Percentiles rank a stretch among this genome's conserved stretches.
Evolutionary conservation across 2,113 vertebrate species (phyloP).

Genomic region (Nothobranchius furzeri): DNA sequence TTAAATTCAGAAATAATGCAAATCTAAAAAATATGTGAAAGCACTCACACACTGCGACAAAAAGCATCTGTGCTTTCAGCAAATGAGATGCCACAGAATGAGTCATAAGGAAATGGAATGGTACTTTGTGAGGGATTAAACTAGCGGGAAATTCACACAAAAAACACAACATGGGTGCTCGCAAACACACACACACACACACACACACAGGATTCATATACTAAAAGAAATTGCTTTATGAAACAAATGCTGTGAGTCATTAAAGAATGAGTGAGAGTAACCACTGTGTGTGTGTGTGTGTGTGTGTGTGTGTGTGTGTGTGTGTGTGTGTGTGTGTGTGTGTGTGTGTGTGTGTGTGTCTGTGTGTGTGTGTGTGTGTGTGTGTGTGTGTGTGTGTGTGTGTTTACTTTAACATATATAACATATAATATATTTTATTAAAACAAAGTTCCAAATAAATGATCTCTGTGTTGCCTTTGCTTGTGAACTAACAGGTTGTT

Average conservation of each 20-base stretch:
- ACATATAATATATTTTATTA: too few species aligned
- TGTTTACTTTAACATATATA: neutral
- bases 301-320: conserved; percentile 21
- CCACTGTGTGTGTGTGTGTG: conserved; percentile 20
- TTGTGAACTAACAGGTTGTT: too few species aligned
- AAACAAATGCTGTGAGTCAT: conserved; percentile 45
- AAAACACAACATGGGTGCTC: conserved; percentile 11
- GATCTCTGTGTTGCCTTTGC: neutral
- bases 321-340: conserved; percentile 5
- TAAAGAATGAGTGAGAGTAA: conserved; percentile 52
- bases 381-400: neutral
- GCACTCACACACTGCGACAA: conserved; percentile 5
- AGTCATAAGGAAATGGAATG: conserved; percentile 55
- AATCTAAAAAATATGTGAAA: conserved; percentile 9
- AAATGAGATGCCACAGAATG: conserved; percentile 46
- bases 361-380: conserved; percentile 8
- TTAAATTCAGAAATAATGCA: conserved; percentile 20
- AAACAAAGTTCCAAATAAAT: neutral
- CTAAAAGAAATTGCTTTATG: conserved; percentile 57
- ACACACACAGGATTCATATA: conserved; percentile 44
- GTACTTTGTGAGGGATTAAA: conserved; percentile 57
- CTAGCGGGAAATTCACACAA: conserved; percentile 21
- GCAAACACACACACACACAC: conserved; percentile 23
- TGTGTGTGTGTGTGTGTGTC: conserved; percentile 22
- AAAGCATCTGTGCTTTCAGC: conserved; percentile 31